A percentile compares a stretch with the other conserved stretches of the same genome.
Conservation (phyloP, 2,797 vertebrate species). For the Meda fulgida region DNA sequence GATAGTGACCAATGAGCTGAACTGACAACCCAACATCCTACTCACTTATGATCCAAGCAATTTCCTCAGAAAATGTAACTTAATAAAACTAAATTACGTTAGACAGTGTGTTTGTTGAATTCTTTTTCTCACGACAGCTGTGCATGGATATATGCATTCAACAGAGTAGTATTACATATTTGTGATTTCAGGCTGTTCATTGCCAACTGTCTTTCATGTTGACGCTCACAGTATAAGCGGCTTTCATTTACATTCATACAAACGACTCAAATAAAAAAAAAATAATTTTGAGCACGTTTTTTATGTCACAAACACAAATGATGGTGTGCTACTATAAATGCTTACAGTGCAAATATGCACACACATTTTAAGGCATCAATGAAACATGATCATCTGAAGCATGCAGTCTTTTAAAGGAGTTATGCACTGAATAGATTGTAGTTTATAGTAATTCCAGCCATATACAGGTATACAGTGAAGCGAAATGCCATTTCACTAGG, state of each 20-base stretch:
- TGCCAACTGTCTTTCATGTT: background rate
- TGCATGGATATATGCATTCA: background rate
- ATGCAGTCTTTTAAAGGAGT: no score
- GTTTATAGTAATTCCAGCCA: no score
- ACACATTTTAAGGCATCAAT: background rate
- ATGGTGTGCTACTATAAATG: background rate
- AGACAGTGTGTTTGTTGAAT: background rate
- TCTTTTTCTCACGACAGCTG: background rate
- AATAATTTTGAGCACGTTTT: no score
- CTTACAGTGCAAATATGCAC: background rate
- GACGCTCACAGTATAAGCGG: background rate
- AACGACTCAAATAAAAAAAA: no score
- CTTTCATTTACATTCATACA: no score
- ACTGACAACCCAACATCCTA: background rate
- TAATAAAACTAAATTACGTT: background rate
- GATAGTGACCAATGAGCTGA: background rate
- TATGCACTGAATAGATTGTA: no score
- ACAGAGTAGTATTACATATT: no score
- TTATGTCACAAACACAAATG: no score
- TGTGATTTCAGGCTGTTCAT: background rate
- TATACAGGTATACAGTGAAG: no score
- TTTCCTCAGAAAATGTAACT: background rate
- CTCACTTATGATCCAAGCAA: background rate
- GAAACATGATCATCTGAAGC: background rate
- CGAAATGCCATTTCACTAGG: no score